Evolutionary conservation across 2,113 vertebrate genomes (phyloP), one percentile per base, ranked within the genome.

Genomic region (Cyprinodon variegatus): DNA sequence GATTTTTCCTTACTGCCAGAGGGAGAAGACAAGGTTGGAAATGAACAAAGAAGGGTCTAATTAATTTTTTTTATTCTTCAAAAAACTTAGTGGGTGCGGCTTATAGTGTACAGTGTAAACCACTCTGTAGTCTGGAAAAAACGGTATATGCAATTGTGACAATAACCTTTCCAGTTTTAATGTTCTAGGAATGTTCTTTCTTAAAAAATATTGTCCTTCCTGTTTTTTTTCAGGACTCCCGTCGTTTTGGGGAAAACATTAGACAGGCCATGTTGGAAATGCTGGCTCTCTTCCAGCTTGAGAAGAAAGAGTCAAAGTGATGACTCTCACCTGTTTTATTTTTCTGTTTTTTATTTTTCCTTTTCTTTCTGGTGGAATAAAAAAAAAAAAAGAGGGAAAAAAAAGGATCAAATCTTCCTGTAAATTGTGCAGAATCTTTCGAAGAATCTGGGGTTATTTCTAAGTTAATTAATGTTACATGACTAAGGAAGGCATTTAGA

Each of bases 191-290:
- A 43, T 14, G 60, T 5, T 1, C 1, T 17, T 43, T 4, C 48
- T 4, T 6, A 63, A 81, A 46, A 4, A 1, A 17, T 0, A 59
- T 12, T 14, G 20, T 37, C 13, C 29, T 22, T 15, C 22, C 50
- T 48, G 60, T 1, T 37, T 11, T 70, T 3, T 68, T 72, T 40
- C 59, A 99, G 98, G 96, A 99, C 82, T 99, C 97, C 0, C 97
- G 97, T 67, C 97, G 97, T 45, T 99, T 98, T 17, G 97, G 97
- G 11, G 67, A 29, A 79, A 93, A 97, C 89, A 93, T 99, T 84
- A 86, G n/a, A 74, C 93, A 95, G 72, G 95, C 97, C 36, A 93
- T 98, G 97, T 48, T 90, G 11, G 98, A 99, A 67, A 95, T 97
- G 14, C 86, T 95, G 84, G 57, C 14, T 65, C 93, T 99, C 68